These are phyloP conservation scores for Drosophila cyrtoloma DNA, from an alignment of 2,888 invertebrate genomes.

Conservation along the genomic window DNA sequence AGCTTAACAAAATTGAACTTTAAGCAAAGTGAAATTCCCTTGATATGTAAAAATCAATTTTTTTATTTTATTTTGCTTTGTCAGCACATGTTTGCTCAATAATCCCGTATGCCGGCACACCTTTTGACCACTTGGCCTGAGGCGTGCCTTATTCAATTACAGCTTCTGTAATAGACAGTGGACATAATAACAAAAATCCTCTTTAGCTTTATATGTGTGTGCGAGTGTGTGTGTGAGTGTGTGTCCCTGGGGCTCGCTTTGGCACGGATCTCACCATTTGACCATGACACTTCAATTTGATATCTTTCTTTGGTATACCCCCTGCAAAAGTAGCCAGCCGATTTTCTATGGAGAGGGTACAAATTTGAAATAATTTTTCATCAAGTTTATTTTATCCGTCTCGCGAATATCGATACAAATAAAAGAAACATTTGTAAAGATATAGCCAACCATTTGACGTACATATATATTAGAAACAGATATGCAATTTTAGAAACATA, in stretches of 20 bases:
- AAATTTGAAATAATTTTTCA: neutral
- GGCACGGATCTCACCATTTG: constrained; percentile 68
- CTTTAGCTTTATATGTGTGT: constrained; percentile 12
- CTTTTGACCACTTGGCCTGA: constrained; percentile 13
- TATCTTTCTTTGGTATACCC: constrained; percentile 18
- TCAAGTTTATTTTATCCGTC: neutral
- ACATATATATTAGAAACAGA: neutral
- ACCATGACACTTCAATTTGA: constrained; percentile 59
- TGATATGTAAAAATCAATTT: neutral
- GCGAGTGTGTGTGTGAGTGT: constrained; percentile 8
- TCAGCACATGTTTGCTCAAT: constrained; percentile 20
- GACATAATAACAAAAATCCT: constrained; percentile 43
- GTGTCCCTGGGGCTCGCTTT: constrained; percentile 51
- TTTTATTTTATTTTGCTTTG: neutral
- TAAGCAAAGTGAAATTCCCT: constrained; percentile 29
- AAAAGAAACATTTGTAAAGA: neutral
- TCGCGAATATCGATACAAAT: neutral
- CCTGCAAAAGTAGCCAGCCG: neutral
- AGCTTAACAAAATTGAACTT: constrained; percentile 35
- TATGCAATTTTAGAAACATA: neutral
- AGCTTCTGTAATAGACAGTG: constrained; percentile 40
- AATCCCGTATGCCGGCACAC: constrained; percentile 21
- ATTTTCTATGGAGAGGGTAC: neutral
- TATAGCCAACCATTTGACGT: neutral
- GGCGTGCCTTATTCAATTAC: constrained; percentile 68